Evolutionary conservation across 2,888 invertebrate species (phyloP), one percentile per base, ranked within the genome.

Genomic region (Eumerus sabulonum): DNA sequence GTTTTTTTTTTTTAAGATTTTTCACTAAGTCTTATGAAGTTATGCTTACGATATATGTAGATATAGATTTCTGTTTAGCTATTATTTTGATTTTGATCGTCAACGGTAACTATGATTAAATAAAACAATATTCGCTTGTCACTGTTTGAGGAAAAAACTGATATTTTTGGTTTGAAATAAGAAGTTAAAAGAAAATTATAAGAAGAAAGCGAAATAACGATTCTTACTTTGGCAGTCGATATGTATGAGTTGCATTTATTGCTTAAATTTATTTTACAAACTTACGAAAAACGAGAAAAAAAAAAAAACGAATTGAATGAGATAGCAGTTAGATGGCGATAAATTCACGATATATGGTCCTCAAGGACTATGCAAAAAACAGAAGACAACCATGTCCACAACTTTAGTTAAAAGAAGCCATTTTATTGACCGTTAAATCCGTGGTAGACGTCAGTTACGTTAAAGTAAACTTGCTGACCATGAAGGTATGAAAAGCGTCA

Each of bases 231-330:
- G 68, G 74, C 73, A 74, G 79, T 74, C 79, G 79, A 79, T 79
- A 79, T 79, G 79, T 79, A 79, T 79, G 59, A 74, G 79, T 79
- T 74, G 79, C 79, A 70, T 64, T 54, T 74, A 79, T 79, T 79
- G 79, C 79, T 79, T 79, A 48, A 48, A 62, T 51, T 62, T 62
- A 19, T 54, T 11, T 59, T 53, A 13, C 1, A 44, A 45, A 44
- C 38, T 11, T 18, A n/a, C n/a, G 42, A 17, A 50, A 9, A 14
- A 47, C 47, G n/a, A 16, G 17, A n/a, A n/a, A n/a, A n/a, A n/a
- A n/a, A n/a, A n/a, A n/a, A n/a, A 27, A 27, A 7, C 27, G 7
- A 27, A 27, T 2, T 2, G 2, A 27, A 7, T 27, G 27, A 27
- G 27, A 7, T 27, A 27, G n/a, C n/a, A n/a, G n/a, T n/a, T n/a